Evolutionary conservation across 2,113 vertebrate species (phyloP), one percentile per base, ranked within the genome.

Genomic region (Sapayoa aenigma): DNA sequence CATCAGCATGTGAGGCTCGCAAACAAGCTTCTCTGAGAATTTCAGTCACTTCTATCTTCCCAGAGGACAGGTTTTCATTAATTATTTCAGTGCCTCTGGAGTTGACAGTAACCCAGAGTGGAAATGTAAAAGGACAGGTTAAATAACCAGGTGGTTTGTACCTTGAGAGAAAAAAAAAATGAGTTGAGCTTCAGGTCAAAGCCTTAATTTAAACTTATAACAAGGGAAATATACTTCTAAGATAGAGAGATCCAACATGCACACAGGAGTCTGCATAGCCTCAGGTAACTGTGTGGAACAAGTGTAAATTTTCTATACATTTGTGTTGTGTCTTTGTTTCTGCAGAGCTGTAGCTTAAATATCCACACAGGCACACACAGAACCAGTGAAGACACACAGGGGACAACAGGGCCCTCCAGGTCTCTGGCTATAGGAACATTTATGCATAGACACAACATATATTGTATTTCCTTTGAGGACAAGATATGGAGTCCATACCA

Each of bases 71-170:
- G 39, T 84, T 94, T 82, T 88, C 86, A 86, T 96, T 68, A 94
- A 96, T 95, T 97, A 95, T 91, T 83, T 91, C 76, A 88, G 55
- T 93, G 85, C 90, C 68, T 94, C 82, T 94, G 56, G 79, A 96
- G 65, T 9, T 1, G 6, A 88, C 96, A 74, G 72, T 77, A 96
- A 96, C 93, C 79, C 65, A 75, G 92, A 94, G 37, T 96, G 94
- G 93, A 96, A 97, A 94, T 95, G 95, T 95, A 95, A 95, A 93
- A 96, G 92, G 87, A 94, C 85, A 88, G 92, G 93, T 90, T 96
- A 90, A 96, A 96, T 96, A 96, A 93, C 95, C 93, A 96, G 93
- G 92, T 97, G 95, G 91, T 94, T 95, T 95, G 72, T 95, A 97
- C 87, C 82, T 93, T 86, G 60, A 94, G 85, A 94, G 93, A 73